A percentile compares a stretch with the other conserved stretches of the same genome.
phyloP scores from a whole-genome alignment of 1,140 invertebrate genomes.

The Drosophila sproati region DNA sequence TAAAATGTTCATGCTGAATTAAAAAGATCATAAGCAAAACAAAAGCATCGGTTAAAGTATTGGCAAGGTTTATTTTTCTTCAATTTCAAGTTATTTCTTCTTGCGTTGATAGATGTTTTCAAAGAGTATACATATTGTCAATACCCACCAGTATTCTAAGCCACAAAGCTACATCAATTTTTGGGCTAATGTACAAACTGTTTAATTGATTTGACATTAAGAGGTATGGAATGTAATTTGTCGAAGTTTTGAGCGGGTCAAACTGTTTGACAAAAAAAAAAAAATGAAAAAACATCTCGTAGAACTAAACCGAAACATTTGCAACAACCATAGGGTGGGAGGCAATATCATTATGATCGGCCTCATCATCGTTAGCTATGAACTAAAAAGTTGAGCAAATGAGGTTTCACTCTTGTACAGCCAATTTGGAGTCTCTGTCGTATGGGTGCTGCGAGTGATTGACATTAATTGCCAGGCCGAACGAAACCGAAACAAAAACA shows the following conservation, averaged over 20 bases:
- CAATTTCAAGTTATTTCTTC: too few relatives aligned
- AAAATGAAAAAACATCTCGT: neutral
- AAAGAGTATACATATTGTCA: slow-evolving; percentile 1
- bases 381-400: neutral
- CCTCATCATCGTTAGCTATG: slow-evolving; percentile 15
- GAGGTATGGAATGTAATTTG: slow-evolving; percentile 63
- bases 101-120: neutral
- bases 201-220: slow-evolving; percentile 77
- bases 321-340: neutral
- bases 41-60: neutral
- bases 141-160: slow-evolving; percentile 23
- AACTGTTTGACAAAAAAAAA: slow-evolving; percentile 14
- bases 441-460: slow-evolving; percentile 49
- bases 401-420: slow-evolving; percentile 22
- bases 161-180: slow-evolving; percentile 47
- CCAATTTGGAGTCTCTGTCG: slow-evolving; percentile 47
- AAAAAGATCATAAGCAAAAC: too few relatives aligned
- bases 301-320: too few relatives aligned
- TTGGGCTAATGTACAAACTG: slow-evolving; percentile 29
- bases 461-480: slow-evolving; percentile 74
- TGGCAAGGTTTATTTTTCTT: neutral
- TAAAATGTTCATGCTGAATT: neutral
- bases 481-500: slow-evolving; percentile 8
- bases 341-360: slow-evolving; percentile 19
- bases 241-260: slow-evolving; percentile 20